Base-by-base conservation (phyloP, 92 coral and sea anemone species). In the Umimayanthus kanabou region DNA sequence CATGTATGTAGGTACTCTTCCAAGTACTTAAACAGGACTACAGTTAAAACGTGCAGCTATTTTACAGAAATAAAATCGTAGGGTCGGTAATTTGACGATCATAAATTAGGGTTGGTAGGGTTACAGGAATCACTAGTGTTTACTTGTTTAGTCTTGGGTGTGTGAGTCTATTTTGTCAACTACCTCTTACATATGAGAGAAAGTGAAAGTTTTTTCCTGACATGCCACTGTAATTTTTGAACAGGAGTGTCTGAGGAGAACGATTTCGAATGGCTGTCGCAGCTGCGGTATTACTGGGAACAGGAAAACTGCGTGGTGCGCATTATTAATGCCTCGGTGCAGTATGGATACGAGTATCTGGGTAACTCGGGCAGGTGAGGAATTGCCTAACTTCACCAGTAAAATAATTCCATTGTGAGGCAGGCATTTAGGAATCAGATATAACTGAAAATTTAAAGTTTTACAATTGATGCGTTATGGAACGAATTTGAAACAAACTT, bases 201-300 rank as follows among this genome's bases (percentile, higher is more conserved):
- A n/a, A n/a, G 15, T 57, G 66, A 57, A 22, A 23, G 69, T 61
- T 69, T 16, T 42, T 26, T 83, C 53, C 20, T 83, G 70, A 10
- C 65, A 11, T 43, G 33, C 30, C 14, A 16, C 25, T 43, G 72
- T 55, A 47, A 84, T 28, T 64, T 42, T 66, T 84, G 10, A 30
- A 9, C 57, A 97, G 99, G 99, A 37, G 99, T 97, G 64, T 89
- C 97, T 73, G 96, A 94, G 71, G 99, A 97, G 86, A 97, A 97
- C 78, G 99, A 97, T 80, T 97, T 97, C 80, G 95, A 97, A 88
- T 97, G 99, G 99, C 86, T 97, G 77, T 93, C 98, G 26, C 99
- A 97, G 90, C 92, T 97, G 89, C 99, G 99, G 22, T 97, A 97
- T 85, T 97, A 97, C 94, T 97, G 99, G 99, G 98, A 96, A 76